Evolutionary conservation across 2,113 vertebrate species (phyloP), one percentile per base, ranked within the genome.

Genomic region (Phocoena phocoena): DNA sequence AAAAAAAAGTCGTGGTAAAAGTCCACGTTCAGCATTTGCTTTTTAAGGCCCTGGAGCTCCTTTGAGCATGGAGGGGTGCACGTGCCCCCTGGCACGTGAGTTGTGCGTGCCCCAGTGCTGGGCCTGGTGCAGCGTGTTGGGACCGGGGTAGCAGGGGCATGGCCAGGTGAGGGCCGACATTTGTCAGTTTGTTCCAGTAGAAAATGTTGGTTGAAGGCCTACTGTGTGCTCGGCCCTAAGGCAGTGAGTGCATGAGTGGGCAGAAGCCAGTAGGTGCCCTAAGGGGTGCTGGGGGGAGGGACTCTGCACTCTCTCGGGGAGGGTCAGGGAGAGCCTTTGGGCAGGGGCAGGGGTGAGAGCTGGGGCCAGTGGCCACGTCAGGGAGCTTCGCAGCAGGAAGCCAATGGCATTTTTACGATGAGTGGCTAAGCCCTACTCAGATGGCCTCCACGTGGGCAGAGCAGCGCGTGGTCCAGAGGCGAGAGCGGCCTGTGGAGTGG

Each of bases 401-500:
- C 18, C 1, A 0, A 5, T 41, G 17, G 1, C 5, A 1, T 13
- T 36, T 55, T 31, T 36, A n/a, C 25, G 41, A 41, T 17, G 31
- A 15, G 53, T 8, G 33, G 36, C 31, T 23, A 11, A 0, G 5
- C 17, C 28, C 3, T 4, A 3, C 0, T 38, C 4, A 7, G 25
- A 18, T 84, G 2, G 0, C 13, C 44, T 65, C 65, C 4, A 8
- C n/a, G 31, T 17, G 62, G 36, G 86, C 21, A n/a, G 60, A 6
- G 13, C 38, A 21, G 23, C 1, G 4, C 36, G 5, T 0, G 6
- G 74, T 53, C 13, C 14, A 10, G 88, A 84, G 65, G n/a, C 18
- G 62, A 68, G 62, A 10, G 6, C 0, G 2, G 63, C 21, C 12
- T 7, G 3, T 12, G 25, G 50, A 14, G n/a, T 0, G 1, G 1